These are phyloP conservation scores for Serranus cabrilla DNA, from an alignment of 2,797 vertebrate genomes.

Conservation along the genomic window DNA sequence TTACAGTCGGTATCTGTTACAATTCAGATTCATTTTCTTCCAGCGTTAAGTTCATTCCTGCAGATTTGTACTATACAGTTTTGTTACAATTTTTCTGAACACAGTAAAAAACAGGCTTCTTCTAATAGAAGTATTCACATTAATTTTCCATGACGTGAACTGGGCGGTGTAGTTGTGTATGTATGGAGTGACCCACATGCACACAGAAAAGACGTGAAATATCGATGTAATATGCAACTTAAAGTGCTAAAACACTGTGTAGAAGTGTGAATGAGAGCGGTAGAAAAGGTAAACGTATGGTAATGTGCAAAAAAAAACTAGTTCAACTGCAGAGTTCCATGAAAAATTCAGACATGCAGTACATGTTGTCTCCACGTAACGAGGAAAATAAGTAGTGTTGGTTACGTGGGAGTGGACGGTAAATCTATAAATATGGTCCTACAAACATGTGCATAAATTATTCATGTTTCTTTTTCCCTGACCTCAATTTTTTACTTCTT, in stretches of 20 bases:
- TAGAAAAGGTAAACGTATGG: not conserved
- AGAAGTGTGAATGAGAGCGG: not conserved
- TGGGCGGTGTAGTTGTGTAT: too few species aligned
- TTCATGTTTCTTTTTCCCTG: constrained; percentile 64
- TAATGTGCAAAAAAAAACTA: not conserved
- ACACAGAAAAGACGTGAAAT: not conserved
- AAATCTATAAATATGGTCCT: constrained; percentile 62
- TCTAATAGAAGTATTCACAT: too few species aligned
- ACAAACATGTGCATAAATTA: constrained; percentile 60
- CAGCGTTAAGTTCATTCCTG: not conserved
- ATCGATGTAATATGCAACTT: not conserved
- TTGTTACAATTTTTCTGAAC: too few species aligned
- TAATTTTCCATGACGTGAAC: too few species aligned
- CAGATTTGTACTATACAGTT: not conserved
- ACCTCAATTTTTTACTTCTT: constrained; percentile 54
- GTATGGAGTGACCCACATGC: too few species aligned
- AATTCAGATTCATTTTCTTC: not conserved
- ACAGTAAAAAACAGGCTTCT: too few species aligned
- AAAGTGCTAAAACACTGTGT: not conserved
- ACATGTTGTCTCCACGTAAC: constrained; percentile 5
- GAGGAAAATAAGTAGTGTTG: not conserved
- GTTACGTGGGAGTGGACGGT: constrained; percentile 31
- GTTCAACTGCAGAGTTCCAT: not conserved
- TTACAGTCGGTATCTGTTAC: not conserved
- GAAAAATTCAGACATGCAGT: not conserved